Evolutionary conservation across 2,797 vertebrate genomes (phyloP).

Genomic region (Mormyrus hasselquistii): DNA sequence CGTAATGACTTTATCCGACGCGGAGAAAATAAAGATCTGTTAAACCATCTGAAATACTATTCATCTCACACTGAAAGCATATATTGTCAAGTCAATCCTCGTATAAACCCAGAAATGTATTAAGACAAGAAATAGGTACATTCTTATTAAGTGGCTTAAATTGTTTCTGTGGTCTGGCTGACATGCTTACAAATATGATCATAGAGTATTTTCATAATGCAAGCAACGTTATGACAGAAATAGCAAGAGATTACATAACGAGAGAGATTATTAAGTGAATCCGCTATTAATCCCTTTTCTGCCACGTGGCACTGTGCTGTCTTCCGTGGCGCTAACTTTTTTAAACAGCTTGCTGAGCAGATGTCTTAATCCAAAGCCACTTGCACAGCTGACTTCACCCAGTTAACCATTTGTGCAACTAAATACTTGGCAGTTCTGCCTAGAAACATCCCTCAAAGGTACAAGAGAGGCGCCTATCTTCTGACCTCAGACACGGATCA

Average conservation of each 20-base stretch:
- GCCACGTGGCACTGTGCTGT: neutral
- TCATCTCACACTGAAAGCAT: neutral
- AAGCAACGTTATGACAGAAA: neutral
- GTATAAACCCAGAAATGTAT: neutral
- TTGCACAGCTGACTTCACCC: neutral
- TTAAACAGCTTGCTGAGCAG: conserved; percentile 7
- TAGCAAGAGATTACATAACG: neutral
- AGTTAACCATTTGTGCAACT: neutral
- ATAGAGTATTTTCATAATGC: neutral
- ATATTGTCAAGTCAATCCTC: neutral
- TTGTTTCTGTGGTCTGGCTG: neutral
- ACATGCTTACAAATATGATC: conserved; percentile 7
- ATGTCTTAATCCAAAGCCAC: conserved; percentile 3
- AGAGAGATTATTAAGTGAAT: neutral
- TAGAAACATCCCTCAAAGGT: neutral
- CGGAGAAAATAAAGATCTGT: neutral
- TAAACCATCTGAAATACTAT: neutral
- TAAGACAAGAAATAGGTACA: neutral
- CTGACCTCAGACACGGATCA: neutral
- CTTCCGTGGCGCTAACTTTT: neutral
- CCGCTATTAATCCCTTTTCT: neutral
- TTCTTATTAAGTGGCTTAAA: conserved; percentile 8
- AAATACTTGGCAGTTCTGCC: neutral
- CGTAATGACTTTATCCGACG: neutral
- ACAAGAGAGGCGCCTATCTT: neutral